Conservation (phyloP, 2,113 vertebrate species). For the Neopipo cinnamomea region DNA sequence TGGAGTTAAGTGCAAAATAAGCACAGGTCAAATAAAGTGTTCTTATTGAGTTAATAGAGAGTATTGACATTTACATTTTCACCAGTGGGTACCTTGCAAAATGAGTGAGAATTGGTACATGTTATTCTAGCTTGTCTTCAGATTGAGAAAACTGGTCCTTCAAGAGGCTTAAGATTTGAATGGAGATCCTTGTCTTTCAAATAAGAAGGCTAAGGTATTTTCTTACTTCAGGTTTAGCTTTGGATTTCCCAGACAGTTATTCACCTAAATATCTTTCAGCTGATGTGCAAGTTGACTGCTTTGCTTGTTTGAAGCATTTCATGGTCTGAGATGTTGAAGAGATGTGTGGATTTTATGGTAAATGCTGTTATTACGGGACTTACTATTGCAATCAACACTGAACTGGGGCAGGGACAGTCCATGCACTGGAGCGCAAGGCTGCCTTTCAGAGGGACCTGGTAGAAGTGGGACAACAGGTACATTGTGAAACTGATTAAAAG, state of each 20-base stretch:
- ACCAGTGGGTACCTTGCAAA: background rate
- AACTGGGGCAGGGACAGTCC: rapidly evolving
- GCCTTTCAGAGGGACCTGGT: background rate
- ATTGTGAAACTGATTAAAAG: background rate
- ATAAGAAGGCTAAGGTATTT: background rate
- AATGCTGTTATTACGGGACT: background rate
- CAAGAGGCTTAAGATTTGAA: background rate
- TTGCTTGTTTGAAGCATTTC: background rate
- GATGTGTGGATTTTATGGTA: background rate
- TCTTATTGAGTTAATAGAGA: background rate
- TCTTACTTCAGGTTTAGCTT: background rate
- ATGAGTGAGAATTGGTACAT: background rate
- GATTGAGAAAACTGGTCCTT: background rate
- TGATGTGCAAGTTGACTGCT: background rate
- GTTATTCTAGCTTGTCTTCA: background rate
- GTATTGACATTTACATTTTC: background rate
- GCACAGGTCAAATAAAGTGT: background rate
- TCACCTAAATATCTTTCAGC: background rate
- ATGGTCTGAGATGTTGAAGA: background rate
- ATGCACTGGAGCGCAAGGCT: background rate
- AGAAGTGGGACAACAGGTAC: background rate
- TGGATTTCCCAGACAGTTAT: background rate
- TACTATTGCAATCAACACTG: background rate
- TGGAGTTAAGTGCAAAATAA: background rate
- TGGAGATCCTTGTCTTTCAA: background rate